phyloP scores from a whole-genome alignment of 2,797 vertebrate species.

The Hydrocynus forskahlii region DNA sequence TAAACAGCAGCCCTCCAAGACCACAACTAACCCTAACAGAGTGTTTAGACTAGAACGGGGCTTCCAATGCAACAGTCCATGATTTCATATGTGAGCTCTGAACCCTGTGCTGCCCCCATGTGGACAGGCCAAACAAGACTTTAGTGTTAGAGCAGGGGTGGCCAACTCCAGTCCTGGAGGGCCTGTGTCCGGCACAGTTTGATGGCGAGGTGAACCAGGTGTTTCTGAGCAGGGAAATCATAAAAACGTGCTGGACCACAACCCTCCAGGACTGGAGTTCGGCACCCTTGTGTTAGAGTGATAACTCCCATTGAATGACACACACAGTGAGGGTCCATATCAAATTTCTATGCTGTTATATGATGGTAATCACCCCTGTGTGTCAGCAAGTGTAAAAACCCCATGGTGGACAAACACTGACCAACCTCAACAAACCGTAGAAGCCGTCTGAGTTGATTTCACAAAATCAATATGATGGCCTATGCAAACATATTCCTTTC shows the following conservation, averaged over 20 bases:
- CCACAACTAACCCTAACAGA: neutral
- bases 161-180: too few species aligned
- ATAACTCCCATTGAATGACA: neutral
- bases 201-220: too few species aligned
- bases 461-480: neutral
- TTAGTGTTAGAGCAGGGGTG: neutral
- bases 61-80: neutral
- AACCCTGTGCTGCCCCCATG: slow-evolving; percentile 44
- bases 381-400: neutral
- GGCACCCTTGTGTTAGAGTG: neutral
- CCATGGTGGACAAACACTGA: neutral
- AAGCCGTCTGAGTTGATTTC: neutral
- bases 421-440: neutral
- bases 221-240: too few species aligned
- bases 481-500: neutral
- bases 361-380: neutral
- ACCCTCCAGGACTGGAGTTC: too few species aligned
- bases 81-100: neutral
- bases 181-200: too few species aligned
- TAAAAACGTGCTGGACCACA: too few species aligned
- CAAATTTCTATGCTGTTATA: neutral
- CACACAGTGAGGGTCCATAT: neutral
- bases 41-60: too few species aligned
- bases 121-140: slow-evolving; percentile 11
- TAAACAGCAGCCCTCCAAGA: neutral